Percentiles rank a stretch among this genome's conserved stretches.
Evolutionary conservation across 1,140 invertebrate genomes (phyloP).

Genomic region (Drosophila murphyi): DNA sequence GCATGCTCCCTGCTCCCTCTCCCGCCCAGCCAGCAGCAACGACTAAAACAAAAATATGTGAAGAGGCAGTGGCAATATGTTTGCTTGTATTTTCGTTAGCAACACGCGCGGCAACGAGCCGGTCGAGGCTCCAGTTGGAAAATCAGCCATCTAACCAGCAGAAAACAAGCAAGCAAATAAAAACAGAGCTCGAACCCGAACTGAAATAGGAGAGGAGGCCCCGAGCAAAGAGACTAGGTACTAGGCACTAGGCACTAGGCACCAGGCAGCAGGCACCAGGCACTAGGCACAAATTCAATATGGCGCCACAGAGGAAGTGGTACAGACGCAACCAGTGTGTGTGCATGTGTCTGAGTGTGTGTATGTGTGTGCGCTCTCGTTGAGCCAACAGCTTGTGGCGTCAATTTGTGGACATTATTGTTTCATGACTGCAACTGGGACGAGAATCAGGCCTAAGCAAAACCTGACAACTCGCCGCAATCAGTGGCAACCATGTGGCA

Average conservation of each 20-base stretch:
- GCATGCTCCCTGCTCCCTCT: too few species aligned
- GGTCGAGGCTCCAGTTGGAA: slow-evolving; percentile 50
- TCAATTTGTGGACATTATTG: slow-evolving; percentile 82
- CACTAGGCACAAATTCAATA: slow-evolving; percentile 73
- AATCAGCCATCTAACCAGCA: slow-evolving; percentile 79
- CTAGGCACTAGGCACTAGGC: slow-evolving; percentile 49
- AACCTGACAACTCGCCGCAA: slow-evolving; percentile 71
- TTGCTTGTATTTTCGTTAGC: slow-evolving; percentile 70
- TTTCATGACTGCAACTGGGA: slow-evolving; percentile 76
- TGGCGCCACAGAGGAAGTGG: slow-evolving; percentile 73
- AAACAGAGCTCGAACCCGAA: slow-evolving; percentile 47
- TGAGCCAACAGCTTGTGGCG: slow-evolving; percentile 81
- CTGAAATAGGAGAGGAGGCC: slow-evolving; percentile 9
- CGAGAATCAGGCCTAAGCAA: slow-evolving; percentile 66
- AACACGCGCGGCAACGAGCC: slow-evolving; percentile 52
- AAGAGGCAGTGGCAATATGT: slow-evolving; percentile 51
- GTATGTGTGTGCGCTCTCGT: slow-evolving; percentile 46
- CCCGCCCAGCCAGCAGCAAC: background rate
- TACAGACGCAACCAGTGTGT: slow-evolving; percentile 51
- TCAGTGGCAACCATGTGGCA: slow-evolving; percentile 55
- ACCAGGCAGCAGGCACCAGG: slow-evolving; percentile 33
- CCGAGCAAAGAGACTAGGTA: slow-evolving; percentile 39
- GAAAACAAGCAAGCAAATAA: slow-evolving; percentile 80
- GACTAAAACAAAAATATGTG: slow-evolving; percentile 40
- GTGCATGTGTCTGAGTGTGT: slow-evolving; percentile 8